Evolutionary conservation across 1,140 invertebrate species (phyloP), one percentile per base, ranked within the genome.

Genomic region (Hylyphantes graminicola): DNA sequence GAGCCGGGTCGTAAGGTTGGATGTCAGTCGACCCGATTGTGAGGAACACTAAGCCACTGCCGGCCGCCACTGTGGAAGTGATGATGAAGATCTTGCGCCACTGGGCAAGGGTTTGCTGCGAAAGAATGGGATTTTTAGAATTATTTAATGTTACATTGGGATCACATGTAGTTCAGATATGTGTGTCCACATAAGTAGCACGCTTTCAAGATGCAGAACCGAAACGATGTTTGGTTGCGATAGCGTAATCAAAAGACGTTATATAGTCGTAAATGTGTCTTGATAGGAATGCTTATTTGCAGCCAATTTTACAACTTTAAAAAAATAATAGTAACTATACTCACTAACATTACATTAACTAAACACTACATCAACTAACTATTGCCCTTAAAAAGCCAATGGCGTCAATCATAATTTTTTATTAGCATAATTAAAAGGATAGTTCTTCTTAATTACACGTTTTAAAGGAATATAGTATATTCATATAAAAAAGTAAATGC

Each of bases 71-170:
- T 9, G 53, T 21, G 15, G 78, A 57, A 0, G 78, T 81, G 35
- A 81, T 81, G 10, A 81, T 15, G 48, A 81, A 81, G 48, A 81
- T 81, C 17, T 81, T 81, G 0, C 55, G 53, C 78, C 78, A 81
- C n/a, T 81, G 78, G 10, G 55, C 57, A 5, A 81, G 19, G 1
- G 67, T 81, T 81, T 81, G 78, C 78, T 81, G 13, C 0, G 61
- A 73, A 51, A 72, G 6, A 10, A 63, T 50, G 63, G 48, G n/a
- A 76, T 8, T 35, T 48, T 19, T 57, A 11, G 3, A 48, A 4
- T 19, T 5, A 19, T 74, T 48, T 57, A 9, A 2, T 74, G 35
- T 57, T 21, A 74, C 7, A 55, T 57, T 57, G 35, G 19, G 7
- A 9, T 48, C 10, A 35, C 35, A 35, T 35, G 35, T 35, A 35